Conservation (phyloP, 2,888 invertebrate genomes). For the Steinernema hermaphroditum region DNA sequence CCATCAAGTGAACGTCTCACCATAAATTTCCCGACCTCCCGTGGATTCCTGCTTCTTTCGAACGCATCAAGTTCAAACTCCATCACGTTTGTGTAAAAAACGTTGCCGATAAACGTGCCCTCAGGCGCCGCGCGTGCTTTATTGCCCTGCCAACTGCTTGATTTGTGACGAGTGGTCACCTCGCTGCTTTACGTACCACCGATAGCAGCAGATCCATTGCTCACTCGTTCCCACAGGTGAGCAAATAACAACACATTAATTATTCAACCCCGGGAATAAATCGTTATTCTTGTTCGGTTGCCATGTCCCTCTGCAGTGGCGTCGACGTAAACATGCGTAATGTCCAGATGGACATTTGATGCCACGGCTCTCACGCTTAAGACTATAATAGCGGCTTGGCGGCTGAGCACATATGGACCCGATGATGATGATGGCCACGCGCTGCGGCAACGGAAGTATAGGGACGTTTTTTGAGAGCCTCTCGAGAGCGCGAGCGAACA, state of each 20-base stretch:
- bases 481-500: neutral
- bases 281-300: neutral
- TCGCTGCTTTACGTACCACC: neutral
- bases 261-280: neutral
- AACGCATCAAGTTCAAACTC: neutral
- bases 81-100: neutral
- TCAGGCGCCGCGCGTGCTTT: neutral
- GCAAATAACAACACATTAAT: slow-evolving; percentile 28
- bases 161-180: slow-evolving; percentile 20
- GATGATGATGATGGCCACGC: neutral
- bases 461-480: slow-evolving; percentile 23
- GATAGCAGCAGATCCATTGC: neutral
- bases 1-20: slow-evolving; percentile 23
- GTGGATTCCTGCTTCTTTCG: neutral
- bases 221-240: slow-evolving; percentile 18
- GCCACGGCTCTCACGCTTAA: neutral
- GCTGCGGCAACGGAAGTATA: slow-evolving; percentile 22
- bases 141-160: neutral
- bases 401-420: neutral
- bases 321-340: neutral
- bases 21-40: slow-evolving; percentile 19
- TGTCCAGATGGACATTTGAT: neutral
- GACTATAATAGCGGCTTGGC: neutral
- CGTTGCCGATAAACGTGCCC: neutral
- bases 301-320: neutral